These are phyloP conservation scores for Mesembrinibis cayennensis DNA, from an alignment of 2,113 vertebrate genomes.

Conservation along the genomic window DNA sequence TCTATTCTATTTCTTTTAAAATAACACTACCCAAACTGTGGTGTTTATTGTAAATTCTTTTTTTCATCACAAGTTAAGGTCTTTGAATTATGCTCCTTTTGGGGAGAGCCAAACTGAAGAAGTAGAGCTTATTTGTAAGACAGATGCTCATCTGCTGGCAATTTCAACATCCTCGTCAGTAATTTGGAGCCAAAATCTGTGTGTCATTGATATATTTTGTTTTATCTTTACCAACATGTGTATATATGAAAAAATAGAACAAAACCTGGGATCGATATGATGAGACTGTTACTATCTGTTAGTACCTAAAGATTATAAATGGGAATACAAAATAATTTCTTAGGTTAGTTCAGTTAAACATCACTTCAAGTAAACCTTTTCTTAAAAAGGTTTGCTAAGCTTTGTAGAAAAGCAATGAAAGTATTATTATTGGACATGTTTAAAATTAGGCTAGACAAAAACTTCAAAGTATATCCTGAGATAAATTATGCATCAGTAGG, in stretches of 20 bases:
- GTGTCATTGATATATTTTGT: background rate
- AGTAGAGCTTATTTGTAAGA: background rate
- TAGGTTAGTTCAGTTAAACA: background rate
- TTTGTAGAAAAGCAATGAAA: background rate
- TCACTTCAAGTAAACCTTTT: background rate
- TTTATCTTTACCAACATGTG: background rate
- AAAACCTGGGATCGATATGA: background rate
- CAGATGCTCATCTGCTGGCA: background rate
- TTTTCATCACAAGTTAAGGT: background rate
- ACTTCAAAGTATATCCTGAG: background rate
- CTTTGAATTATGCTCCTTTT: background rate
- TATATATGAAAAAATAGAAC: background rate
- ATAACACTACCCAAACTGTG: background rate
- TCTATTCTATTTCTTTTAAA: background rate
- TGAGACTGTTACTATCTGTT: background rate
- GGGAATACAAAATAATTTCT: background rate
- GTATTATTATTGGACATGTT: background rate
- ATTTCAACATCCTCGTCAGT: background rate
- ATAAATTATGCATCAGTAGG: background rate
- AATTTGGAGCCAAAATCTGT: background rate
- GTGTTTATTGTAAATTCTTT: background rate
- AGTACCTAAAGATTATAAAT: background rate
- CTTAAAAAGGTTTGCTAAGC: background rate
- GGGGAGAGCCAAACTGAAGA: background rate
- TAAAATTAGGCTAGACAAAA: background rate